Percentiles rank a stretch among this genome's conserved stretches.
These are phyloP conservation scores for Drosophila aff. DNA, from an alignment of 1,140 invertebrate genomes.

Conservation along the genomic window DNA sequence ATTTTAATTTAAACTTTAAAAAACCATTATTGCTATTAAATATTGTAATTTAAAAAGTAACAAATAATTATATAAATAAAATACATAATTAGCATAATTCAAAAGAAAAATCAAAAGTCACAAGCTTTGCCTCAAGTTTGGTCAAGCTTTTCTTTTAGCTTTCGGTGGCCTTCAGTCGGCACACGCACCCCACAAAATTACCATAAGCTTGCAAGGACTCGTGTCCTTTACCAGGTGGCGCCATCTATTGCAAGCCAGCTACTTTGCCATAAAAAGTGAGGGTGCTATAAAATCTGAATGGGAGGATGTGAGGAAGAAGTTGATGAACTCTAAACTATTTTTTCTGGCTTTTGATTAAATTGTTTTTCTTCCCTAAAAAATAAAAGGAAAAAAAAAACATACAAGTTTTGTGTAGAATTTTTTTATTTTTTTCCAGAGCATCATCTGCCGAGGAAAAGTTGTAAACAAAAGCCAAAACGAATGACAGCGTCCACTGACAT, in stretches of 20 bases:
- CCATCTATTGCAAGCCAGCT: conserved; percentile 25
- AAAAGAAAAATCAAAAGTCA: not conserved
- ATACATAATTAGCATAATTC: not conserved
- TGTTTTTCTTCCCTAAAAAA: not conserved
- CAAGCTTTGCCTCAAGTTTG: not conserved
- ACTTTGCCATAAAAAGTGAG: conserved; percentile 39
- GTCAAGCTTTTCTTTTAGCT: conserved; percentile 12
- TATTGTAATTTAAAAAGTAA: not conserved
- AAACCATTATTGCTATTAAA: not conserved
- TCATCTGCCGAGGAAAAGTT: conserved; percentile 23
- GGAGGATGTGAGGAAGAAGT: not conserved
- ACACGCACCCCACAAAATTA: conserved; percentile 18
- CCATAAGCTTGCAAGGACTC: conserved; percentile 23
- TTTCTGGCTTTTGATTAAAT: conserved; percentile 26
- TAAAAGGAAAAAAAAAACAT: not conserved
- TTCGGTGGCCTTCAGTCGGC: conserved; percentile 17
- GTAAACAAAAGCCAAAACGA: conserved; percentile 20
- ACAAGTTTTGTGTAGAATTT: not conserved
- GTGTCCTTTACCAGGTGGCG: conserved; percentile 15
- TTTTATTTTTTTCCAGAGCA: not conserved
- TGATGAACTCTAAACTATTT: conserved; percentile 7
- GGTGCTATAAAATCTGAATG: conserved; percentile 43
- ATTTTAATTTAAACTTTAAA: too few relatives aligned
- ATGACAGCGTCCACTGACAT: conserved; percentile 5
- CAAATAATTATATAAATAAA: too few relatives aligned